Percentiles rank a stretch among this genome's conserved stretches.
Evolutionary conservation across 1,140 invertebrate genomes (phyloP).

Genomic region (Paraescarpia echinospica): DNA sequence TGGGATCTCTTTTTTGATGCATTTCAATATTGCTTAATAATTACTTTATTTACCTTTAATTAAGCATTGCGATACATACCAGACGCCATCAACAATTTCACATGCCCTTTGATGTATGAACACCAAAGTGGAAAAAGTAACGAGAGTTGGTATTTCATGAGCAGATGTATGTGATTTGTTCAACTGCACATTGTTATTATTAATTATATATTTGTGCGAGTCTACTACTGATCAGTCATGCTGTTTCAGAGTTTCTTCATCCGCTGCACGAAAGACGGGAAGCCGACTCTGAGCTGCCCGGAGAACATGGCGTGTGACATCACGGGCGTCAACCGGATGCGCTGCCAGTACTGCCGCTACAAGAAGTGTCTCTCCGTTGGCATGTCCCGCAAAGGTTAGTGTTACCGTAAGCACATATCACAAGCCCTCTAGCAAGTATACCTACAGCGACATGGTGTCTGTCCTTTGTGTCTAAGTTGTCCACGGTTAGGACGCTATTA

Average conservation of each 20-base stretch:
- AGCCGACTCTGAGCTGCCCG: slow-evolving; percentile 41
- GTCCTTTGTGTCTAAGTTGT: not conserved
- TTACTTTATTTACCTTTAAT: no score
- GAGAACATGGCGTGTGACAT: slow-evolving; percentile 48
- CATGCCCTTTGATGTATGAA: no score
- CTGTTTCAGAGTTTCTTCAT: slow-evolving; percentile 51
- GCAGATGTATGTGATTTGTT: no score
- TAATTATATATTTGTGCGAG: no score
- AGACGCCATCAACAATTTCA: no score
- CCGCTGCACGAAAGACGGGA: slow-evolving; percentile 49
- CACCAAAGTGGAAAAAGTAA: no score
- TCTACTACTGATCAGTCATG: not conserved
- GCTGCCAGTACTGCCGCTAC: slow-evolving; percentile 95
- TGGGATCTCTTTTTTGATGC: no score
- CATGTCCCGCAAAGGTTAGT: slow-evolving; percentile 86
- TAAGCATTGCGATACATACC: no score
- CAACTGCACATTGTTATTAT: no score
- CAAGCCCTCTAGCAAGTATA: not conserved
- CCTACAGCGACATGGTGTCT: not conserved
- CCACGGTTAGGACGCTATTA: not conserved
- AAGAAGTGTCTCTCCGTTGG: slow-evolving; percentile 95
- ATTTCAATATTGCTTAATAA: no score
- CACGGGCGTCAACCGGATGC: slow-evolving; percentile 38
- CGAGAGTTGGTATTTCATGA: no score
- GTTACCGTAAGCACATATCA: not conserved